Evolutionary conservation across 2,113 vertebrate species (phyloP), one percentile per base, ranked within the genome.

Genomic region (Dasypus novemcinctus): DNA sequence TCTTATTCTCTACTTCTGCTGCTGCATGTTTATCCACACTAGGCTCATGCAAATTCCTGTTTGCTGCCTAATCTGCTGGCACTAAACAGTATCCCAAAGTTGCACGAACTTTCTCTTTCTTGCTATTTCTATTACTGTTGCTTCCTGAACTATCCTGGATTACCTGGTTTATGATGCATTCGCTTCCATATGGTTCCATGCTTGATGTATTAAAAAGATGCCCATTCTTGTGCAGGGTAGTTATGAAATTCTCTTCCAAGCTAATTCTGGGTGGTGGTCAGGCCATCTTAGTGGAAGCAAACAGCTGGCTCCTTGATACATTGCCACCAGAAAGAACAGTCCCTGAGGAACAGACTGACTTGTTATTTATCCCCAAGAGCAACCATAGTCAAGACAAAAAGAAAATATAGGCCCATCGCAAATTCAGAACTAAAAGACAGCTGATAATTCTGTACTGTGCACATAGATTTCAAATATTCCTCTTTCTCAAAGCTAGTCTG

Each of bases 191-290:
- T 4, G 3, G 12, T 21, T 20, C 29, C 46, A 36, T n/a, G 46
- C 14, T 59, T 41, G 29, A 63, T n/a, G 2, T 31, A 9, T 10
- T 59, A 17, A 33, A 76, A 75, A 90, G 9, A 38, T 12, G 41
- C 1, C 7, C 10, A 49, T 14, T 68, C 4, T 20, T 36, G 4
- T 2, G 0, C 41, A 49, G 9, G 1, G 41, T 29, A 23, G 15
- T 38, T 46, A 5, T 41, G 21, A 74, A 74, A 15, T 27, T n/a
- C n/a, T 79, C 54, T 31, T 76, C 46, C 31, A 68, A 71, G 9
- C 4, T 64, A 49, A 46, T 46, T 76, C 31, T 91, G 13, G 33
- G 63, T 18, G 38, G 4, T 36, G 8, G 4, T 33, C 13, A 79
- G 21, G 20, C 12, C 63, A 72, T n/a, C 6, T 41, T 23, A 52